Percentiles rank a stretch among this genome's conserved stretches.
Evolutionary conservation across 2,888 invertebrate genomes (phyloP).

Genomic region (Cistogaster globosa): DNA sequence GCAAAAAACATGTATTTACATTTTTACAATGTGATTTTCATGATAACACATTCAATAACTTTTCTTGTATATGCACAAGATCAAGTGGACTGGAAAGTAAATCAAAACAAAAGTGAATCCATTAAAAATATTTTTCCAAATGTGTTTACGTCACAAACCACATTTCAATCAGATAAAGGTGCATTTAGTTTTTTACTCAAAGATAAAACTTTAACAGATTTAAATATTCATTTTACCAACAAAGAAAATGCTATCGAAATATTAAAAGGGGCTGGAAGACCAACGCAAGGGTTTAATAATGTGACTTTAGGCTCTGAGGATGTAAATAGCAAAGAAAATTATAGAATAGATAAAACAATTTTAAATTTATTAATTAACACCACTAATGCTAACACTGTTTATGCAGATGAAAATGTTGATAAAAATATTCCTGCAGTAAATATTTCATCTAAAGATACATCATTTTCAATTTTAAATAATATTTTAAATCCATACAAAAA

Average conservation of each 20-base stretch:
- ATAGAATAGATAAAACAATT: background rate
- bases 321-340: background rate
- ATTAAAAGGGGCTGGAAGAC: background rate
- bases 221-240: background rate
- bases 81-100: background rate
- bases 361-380: background rate
- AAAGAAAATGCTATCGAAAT: background rate
- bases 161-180: background rate
- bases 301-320: background rate
- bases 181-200: background rate
- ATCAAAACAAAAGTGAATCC: background rate
- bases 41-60: conserved; percentile 15
- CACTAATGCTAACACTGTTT: background rate
- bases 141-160: background rate
- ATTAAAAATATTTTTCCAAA: background rate
- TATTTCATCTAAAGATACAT: background rate
- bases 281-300: background rate
- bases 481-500: background rate
- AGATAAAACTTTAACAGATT: background rate
- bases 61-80: background rate
- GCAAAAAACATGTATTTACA: conserved; percentile 14
- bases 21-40: background rate
- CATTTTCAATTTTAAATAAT: background rate
- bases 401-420: background rate
- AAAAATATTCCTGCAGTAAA: background rate